Evolutionary conservation across 2,113 vertebrate species (phyloP).

Genomic region (Malaclemys terrapin): DNA sequence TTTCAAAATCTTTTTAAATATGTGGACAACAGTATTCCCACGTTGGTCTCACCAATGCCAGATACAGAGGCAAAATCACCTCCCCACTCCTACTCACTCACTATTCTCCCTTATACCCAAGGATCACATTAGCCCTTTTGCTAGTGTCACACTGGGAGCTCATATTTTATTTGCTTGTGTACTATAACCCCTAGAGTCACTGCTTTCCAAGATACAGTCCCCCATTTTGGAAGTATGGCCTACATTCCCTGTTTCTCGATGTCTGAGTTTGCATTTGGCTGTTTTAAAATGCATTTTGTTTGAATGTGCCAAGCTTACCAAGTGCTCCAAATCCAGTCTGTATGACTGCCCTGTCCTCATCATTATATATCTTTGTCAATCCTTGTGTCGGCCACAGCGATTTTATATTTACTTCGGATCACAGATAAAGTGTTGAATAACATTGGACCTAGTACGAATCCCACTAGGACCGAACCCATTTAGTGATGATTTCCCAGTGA

Average conservation of each 20-base stretch:
- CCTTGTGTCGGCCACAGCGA: not conserved
- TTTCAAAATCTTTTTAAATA: too few species aligned
- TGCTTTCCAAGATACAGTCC: not conserved
- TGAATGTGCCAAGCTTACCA: not conserved
- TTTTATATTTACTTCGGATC: not conserved
- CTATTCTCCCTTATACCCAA: not conserved
- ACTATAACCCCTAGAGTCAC: not conserved
- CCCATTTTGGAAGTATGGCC: not conserved
- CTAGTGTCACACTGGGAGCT: not conserved
- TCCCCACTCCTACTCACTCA: not conserved
- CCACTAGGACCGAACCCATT: not conserved
- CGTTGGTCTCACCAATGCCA: not conserved
- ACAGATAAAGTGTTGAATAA: not conserved
- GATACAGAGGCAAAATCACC: not conserved
- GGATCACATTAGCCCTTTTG: not conserved
- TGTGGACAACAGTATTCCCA: not conserved
- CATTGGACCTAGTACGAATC: not conserved
- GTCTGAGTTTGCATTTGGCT: not conserved
- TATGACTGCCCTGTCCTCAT: not conserved
- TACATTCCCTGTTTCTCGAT: not conserved
- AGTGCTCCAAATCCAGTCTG: not conserved
- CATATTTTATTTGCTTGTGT: not conserved
- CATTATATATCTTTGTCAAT: not conserved
- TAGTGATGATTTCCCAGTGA: not conserved
- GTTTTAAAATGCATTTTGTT: not conserved